A percentile compares a stretch with the other conserved stretches of the same genome.
These are phyloP conservation scores for Brachystomella parvula DNA, from an alignment of 1,140 invertebrate species.

Conservation along the genomic window DNA sequence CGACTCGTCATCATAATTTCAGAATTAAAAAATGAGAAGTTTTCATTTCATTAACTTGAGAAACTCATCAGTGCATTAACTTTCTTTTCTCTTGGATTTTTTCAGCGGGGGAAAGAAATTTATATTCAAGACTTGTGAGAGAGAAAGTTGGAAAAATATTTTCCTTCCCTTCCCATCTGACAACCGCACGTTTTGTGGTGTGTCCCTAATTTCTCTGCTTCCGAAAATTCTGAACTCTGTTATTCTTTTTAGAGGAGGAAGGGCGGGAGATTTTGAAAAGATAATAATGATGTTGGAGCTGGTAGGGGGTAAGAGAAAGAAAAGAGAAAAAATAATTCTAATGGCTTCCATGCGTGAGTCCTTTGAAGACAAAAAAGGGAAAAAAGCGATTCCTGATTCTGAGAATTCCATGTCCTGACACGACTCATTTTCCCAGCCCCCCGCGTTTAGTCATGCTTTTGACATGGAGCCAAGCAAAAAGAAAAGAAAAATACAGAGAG, in stretches of 20 bases:
- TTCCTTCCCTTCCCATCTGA: not conserved
- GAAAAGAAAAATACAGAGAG: no score
- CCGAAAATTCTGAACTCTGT: not conserved
- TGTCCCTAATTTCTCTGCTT: not conserved
- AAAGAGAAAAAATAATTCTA: not conserved
- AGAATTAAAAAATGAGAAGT: not conserved
- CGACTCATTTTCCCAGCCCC: not conserved
- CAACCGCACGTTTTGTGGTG: not conserved
- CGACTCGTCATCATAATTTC: not conserved
- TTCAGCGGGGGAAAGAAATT: not conserved
- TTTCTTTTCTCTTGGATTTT: not conserved
- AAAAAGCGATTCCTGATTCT: not conserved
- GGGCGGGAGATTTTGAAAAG: not conserved
- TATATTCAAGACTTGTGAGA: no score
- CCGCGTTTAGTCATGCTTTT: not conserved
- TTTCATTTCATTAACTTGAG: slow-evolving; percentile 3
- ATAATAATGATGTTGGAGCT: not conserved
- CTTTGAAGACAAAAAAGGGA: not conserved
- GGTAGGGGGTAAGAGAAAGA: not conserved
- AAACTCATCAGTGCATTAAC: not conserved
- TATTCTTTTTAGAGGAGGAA: no score
- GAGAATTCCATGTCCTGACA: not conserved
- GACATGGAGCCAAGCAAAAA: slow-evolving; percentile 8
- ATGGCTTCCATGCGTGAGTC: not conserved
- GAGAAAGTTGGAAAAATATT: no score